Conservation (phyloP, 2,113 vertebrate genomes). For the Tragelaphus buxtoni region DNA sequence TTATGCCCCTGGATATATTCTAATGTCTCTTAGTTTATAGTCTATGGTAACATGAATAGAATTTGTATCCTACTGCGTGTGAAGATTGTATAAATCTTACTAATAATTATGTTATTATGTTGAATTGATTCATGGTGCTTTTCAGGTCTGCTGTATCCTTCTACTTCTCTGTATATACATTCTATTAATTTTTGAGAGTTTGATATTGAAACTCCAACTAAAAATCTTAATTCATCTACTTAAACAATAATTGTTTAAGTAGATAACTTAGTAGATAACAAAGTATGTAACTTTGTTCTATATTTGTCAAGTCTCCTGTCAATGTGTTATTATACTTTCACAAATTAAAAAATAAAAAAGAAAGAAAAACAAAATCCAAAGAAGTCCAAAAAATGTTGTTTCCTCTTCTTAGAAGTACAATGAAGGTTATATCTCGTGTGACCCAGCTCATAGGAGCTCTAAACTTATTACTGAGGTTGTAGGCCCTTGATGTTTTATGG, state of each 20-base stretch:
- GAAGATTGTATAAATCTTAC: neutral
- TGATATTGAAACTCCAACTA: neutral
- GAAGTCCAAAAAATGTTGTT: neutral
- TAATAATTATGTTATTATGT: neutral
- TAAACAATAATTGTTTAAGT: neutral
- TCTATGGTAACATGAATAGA: neutral
- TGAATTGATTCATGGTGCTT: neutral
- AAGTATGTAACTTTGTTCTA: neutral
- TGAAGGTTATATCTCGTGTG: neutral
- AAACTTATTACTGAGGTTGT: neutral
- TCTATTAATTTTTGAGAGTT: neutral
- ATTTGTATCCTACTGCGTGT: neutral
- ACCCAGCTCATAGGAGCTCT: neutral
- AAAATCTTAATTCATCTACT: neutral
- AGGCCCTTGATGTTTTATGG: neutral
- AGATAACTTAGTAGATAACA: too few species aligned
- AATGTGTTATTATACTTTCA: neutral
- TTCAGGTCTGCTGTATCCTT: neutral
- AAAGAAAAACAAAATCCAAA: neutral
- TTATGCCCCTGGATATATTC: neutral
- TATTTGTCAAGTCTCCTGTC: neutral
- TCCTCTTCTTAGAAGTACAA: neutral
- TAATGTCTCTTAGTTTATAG: neutral
- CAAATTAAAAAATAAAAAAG: neutral
- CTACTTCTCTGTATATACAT: neutral